These are phyloP conservation scores for Trissolcus japonicus DNA, from an alignment of 2,888 invertebrate species.

Conservation along the genomic window DNA sequence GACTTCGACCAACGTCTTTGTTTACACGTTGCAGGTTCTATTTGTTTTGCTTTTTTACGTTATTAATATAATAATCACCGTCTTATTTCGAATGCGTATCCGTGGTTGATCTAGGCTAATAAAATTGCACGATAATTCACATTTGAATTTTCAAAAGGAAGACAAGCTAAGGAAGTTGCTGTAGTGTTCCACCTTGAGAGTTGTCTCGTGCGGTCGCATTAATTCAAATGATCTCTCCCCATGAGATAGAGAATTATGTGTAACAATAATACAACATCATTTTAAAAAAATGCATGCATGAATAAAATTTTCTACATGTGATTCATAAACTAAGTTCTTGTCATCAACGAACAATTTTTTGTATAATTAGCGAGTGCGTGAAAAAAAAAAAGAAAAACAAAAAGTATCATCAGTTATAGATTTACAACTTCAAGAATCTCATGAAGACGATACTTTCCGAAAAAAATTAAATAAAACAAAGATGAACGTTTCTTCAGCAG, in stretches of 20 bases:
- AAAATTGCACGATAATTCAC: not conserved
- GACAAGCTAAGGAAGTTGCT: slow-evolving; percentile 18
- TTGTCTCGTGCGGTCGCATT: slow-evolving; percentile 23
- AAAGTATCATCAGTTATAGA: too few species aligned
- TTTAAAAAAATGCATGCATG: not conserved
- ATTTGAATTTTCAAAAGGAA: slow-evolving; percentile 1
- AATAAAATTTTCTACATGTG: not conserved
- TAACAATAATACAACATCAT: slow-evolving; percentile 6
- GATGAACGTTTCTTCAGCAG: too few species aligned
- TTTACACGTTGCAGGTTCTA: too few species aligned
- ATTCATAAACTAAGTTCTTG: not conserved
- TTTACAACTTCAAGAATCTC: too few species aligned
- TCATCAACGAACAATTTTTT: not conserved
- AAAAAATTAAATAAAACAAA: too few species aligned
- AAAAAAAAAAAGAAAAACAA: too few species aligned
- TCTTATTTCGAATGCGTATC: too few species aligned
- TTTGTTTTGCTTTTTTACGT: too few species aligned
- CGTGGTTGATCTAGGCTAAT: not conserved
- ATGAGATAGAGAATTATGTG: not conserved
- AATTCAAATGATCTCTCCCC: slow-evolving; percentile 20
- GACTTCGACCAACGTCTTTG: too few species aligned
- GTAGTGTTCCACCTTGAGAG: slow-evolving; percentile 60
- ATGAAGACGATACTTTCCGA: too few species aligned
- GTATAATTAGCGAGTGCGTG: too few species aligned
- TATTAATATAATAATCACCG: too few species aligned